These are phyloP conservation scores for Calidris pygmaea DNA, from an alignment of 2,113 vertebrate species.

Conservation along the genomic window DNA sequence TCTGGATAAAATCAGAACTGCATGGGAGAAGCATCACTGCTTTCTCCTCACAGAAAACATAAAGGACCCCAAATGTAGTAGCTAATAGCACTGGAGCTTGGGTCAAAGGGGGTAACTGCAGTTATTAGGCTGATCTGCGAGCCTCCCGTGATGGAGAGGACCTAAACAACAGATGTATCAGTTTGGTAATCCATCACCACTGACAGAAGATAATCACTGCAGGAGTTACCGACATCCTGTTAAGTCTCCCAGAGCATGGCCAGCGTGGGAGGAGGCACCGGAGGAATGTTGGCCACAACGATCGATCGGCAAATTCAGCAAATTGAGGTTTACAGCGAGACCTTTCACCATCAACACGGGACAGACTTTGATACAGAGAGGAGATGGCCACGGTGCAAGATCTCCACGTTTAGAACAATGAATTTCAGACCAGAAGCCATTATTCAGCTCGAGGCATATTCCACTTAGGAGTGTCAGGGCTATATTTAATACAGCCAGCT, in stretches of 20 bases:
- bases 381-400: not conserved
- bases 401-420: not conserved
- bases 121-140: not conserved
- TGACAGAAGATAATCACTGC: not conserved
- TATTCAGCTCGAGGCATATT: conserved; percentile 39
- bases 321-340: not conserved
- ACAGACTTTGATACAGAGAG: not conserved
- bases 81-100: not conserved
- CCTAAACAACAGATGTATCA: not conserved
- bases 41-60: not conserved
- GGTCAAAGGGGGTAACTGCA: not conserved
- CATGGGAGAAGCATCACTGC: not conserved
- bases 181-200: not conserved
- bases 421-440: not conserved
- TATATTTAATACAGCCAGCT: conserved; percentile 69
- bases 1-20: not conserved
- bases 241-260: not conserved
- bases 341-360: accelerated
- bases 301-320: not conserved
- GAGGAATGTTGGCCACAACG: not conserved
- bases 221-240: not conserved
- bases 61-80: not conserved
- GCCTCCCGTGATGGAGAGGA: not conserved
- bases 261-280: not conserved
- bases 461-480: conserved; percentile 39